Conservation (phyloP, 2,888 invertebrate species). For the Morpho deidamia region DNA sequence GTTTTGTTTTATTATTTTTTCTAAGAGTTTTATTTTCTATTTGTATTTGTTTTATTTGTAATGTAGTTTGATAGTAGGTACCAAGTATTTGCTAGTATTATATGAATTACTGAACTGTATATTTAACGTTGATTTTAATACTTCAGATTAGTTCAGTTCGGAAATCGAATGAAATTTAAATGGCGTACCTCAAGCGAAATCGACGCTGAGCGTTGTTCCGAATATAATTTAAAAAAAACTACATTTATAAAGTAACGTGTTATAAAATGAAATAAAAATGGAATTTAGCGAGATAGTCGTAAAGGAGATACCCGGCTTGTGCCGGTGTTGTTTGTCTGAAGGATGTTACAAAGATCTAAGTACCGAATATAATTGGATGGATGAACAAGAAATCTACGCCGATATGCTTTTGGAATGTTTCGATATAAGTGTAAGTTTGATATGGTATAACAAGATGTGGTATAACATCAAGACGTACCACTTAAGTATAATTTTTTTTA, state of each 20-base stretch:
- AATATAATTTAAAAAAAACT: neutral
- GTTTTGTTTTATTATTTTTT: no score
- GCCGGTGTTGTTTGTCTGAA: slow-evolving; percentile 71
- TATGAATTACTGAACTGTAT: no score
- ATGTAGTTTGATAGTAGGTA: no score
- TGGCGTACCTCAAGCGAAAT: slow-evolving; percentile 21
- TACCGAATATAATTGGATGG: slow-evolving; percentile 66
- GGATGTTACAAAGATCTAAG: slow-evolving; percentile 69
- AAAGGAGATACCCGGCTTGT: slow-evolving; percentile 67
- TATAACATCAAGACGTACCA: no score
- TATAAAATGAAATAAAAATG: slow-evolving; percentile 38
- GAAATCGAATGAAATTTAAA: slow-evolving; percentile 20
- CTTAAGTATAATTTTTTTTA: no score
- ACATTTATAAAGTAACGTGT: neutral
- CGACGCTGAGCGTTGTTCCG: slow-evolving; percentile 11
- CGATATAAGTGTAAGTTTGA: slow-evolving; percentile 63
- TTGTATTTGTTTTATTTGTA: no score
- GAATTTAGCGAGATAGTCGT: slow-evolving; percentile 64
- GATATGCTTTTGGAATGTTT: slow-evolving; percentile 71
- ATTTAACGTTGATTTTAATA: neutral
- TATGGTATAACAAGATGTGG: no score
- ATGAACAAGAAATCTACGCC: slow-evolving; percentile 66
- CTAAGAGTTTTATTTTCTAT: no score
- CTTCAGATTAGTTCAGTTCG: neutral
- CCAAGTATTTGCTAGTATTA: no score